A percentile compares a stretch with the other conserved stretches of the same genome.
Evolutionary conservation across 2,797 vertebrate species (phyloP).

Genomic region (Anolis apletophallus): DNA sequence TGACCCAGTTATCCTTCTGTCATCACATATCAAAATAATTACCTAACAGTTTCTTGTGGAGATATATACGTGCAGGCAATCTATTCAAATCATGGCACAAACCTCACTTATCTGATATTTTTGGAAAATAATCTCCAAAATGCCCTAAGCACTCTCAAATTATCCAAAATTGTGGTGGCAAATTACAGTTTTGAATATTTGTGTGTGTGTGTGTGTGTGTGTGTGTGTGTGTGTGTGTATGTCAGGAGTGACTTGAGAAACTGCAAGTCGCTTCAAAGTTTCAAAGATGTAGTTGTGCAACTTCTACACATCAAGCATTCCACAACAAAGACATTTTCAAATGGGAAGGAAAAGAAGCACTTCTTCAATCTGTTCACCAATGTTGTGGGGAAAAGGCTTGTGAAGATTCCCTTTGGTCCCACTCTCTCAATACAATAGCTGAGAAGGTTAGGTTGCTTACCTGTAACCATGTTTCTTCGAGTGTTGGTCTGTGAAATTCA

Average conservation of each 20-base stretch:
- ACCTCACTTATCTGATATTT: background rate
- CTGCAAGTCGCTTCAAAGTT: too few relatives aligned
- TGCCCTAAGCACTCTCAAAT: background rate
- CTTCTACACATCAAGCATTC: too few relatives aligned
- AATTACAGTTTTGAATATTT: too few relatives aligned
- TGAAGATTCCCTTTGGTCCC: background rate
- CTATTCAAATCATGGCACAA: slow-evolving; percentile 7
- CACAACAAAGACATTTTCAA: too few relatives aligned
- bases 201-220: too few relatives aligned
- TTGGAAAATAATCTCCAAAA: background rate
- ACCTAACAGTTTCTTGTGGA: background rate
- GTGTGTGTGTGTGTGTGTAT: too few relatives aligned
- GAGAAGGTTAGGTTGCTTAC: too few relatives aligned
- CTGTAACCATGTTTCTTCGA: too few relatives aligned
- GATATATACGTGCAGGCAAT: background rate
- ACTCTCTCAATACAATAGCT: background rate
- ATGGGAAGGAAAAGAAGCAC: background rate
- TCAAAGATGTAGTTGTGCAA: too few relatives aligned
- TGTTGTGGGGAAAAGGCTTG: background rate
- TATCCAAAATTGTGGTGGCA: background rate
- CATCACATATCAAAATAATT: background rate
- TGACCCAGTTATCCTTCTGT: background rate
- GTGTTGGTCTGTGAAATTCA: too few relatives aligned
- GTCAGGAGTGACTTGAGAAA: too few relatives aligned
- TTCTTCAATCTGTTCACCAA: background rate